Evolutionary conservation across 53 echinoderm and acorn worm species (phyloP).

Genomic region (Mesocentrotus franciscanus): DNA sequence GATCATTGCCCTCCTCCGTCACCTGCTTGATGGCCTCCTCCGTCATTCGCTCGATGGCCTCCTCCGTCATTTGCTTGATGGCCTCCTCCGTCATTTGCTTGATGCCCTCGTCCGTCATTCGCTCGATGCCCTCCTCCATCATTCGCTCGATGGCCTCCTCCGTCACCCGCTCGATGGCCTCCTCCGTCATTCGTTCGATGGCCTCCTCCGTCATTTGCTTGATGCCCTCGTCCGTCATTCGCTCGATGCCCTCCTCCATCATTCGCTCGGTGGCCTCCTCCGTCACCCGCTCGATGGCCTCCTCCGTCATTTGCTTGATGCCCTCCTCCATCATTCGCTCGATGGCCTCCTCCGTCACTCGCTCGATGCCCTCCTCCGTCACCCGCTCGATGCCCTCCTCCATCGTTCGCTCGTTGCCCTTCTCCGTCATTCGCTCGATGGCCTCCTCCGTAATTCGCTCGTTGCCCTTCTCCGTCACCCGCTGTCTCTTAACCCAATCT

Average conservation of each 20-base stretch:
- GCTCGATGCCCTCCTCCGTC: conserved; percentile 33
- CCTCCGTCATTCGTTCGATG: too few relatives aligned
- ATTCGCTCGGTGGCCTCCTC: not conserved
- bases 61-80: too few relatives aligned
- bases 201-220: conserved; percentile 27
- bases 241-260: conserved; percentile 30
- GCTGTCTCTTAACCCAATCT: conserved; percentile 51
- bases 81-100: too few relatives aligned
- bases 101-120: too few relatives aligned
- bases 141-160: too few relatives aligned
- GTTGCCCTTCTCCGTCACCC: conserved; percentile 26
- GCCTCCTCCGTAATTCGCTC: conserved; percentile 20
- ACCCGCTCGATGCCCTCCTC: conserved; percentile 29
- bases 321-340: not conserved
- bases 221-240: conserved; percentile 29
- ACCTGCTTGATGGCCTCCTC: conserved; percentile 17
- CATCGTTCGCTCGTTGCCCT: not conserved
- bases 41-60: conserved; percentile 40
- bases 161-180: too few relatives aligned
- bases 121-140: too few relatives aligned
- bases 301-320: conserved; percentile 28
- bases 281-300: conserved; percentile 33
- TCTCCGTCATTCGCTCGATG: conserved; percentile 2
- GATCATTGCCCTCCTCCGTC: conserved; percentile 45
- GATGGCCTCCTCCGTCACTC: conserved; percentile 35